A percentile compares a stretch with the other conserved stretches of the same genome.
Evolutionary conservation across 1,140 invertebrate species (phyloP).

Genomic region (Reticulitermes speratus): DNA sequence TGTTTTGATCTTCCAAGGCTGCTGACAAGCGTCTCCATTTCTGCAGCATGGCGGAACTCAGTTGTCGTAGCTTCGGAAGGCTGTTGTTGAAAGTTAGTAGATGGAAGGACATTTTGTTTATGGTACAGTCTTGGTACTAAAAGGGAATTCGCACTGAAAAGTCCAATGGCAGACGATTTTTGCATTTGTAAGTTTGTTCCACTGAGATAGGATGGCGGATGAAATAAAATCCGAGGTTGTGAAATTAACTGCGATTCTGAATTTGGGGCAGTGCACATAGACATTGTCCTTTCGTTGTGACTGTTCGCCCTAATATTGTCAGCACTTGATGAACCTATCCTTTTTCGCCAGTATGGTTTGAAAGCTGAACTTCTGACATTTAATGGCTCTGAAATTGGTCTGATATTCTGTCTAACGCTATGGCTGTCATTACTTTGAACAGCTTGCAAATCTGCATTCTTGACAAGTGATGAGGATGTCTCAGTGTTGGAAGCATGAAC

Average conservation of each 20-base stretch:
- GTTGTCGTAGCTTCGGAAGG: slow-evolving; percentile 29
- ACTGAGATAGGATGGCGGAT: neutral
- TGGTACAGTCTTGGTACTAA: neutral
- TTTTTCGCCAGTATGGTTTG: neutral
- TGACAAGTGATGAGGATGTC: neutral
- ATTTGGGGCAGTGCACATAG: neutral
- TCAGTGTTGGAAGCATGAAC: neutral
- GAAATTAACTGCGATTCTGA: neutral
- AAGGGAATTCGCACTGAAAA: neutral
- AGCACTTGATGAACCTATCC: neutral
- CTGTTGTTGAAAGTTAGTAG: neutral
- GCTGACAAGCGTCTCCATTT: slow-evolving; percentile 75
- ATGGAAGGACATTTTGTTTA: neutral
- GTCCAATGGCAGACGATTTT: neutral
- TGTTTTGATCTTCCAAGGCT: slow-evolving; percentile 73
- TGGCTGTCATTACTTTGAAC: neutral
- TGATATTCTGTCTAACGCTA: neutral
- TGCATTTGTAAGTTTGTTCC: neutral
- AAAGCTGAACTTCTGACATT: neutral
- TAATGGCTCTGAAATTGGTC: neutral
- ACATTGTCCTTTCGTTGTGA: neutral
- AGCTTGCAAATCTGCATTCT: neutral
- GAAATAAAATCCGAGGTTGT: neutral
- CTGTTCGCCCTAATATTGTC: neutral
- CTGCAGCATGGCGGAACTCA: slow-evolving; percentile 51